These are phyloP conservation scores for Oreonectes daqikongensis DNA, from an alignment of 2,797 vertebrate species.

Conservation along the genomic window DNA sequence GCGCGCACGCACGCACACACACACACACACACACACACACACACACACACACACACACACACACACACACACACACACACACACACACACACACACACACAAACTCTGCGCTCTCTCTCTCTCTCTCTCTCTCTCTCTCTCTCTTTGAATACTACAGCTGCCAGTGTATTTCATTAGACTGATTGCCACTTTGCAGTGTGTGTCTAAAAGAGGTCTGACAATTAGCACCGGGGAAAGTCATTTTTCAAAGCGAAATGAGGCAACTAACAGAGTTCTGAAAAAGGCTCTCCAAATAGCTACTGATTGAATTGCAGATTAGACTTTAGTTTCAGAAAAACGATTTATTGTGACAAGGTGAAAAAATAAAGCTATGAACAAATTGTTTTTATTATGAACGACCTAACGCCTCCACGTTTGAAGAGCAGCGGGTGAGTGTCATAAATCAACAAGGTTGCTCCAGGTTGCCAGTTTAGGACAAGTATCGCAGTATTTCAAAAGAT, in stretches of 20 bases:
- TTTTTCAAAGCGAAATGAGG: constrained; percentile 34
- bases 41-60: no score
- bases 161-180: constrained; percentile 39
- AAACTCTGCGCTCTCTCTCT: not conserved
- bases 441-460: not conserved
- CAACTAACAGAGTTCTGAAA: constrained; percentile 5
- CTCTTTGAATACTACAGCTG: constrained; percentile 30
- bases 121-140: not conserved
- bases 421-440: not conserved
- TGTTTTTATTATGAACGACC: not conserved
- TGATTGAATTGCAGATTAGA: constrained; percentile 19
- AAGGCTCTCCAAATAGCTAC: constrained; percentile 1
- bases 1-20: no score
- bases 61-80: constrained; percentile 15
- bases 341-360: constrained; percentile 19
- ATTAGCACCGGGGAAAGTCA: constrained; percentile 31
- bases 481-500: not conserved
- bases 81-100: constrained; percentile 20
- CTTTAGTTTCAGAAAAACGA: constrained; percentile 6
- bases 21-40: constrained; percentile 25
- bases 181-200: constrained; percentile 37
- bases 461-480: not conserved
- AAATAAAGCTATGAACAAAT: not conserved
- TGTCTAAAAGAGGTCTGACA: constrained; percentile 27
- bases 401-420: not conserved